These are phyloP conservation scores for Trididemnum miniatum DNA, from an alignment of 23 tunicate genomes.

Conservation along the genomic window DNA sequence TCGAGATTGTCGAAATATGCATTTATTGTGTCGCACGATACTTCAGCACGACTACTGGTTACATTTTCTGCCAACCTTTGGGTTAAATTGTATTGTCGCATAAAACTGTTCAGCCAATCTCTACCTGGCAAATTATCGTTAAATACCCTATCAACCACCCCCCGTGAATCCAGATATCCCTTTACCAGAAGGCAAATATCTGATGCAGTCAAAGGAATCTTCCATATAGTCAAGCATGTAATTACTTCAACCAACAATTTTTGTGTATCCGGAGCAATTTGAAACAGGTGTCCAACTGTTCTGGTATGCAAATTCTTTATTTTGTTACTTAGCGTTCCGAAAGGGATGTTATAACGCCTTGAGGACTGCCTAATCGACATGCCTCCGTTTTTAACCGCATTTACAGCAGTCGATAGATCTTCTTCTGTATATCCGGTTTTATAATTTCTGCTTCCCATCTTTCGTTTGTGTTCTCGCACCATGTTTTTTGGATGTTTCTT, in stretches of 20 bases:
- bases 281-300: background rate
- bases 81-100: slow-evolving; percentile 11
- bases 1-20: slow-evolving; percentile 4
- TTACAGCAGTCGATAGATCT: background rate
- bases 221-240: background rate
- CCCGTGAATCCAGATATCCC: background rate
- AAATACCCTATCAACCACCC: background rate
- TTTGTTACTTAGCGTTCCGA: background rate
- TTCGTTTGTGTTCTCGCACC: background rate
- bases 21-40: background rate
- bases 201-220: background rate
- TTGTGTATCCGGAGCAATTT: background rate
- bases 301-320: background rate
- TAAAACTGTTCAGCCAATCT: background rate
- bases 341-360: background rate
- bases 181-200: background rate
- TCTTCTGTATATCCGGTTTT: background rate
- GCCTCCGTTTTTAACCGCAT: background rate
- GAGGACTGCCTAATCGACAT: background rate
- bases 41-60: background rate
- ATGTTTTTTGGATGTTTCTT: background rate
- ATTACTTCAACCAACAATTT: background rate
- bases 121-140: background rate
- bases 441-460: too few relatives aligned
- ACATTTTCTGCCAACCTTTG: slow-evolving; percentile 21